These are phyloP conservation scores for Pseudobourletiella spinata DNA, from an alignment of 1,140 invertebrate species.

Conservation along the genomic window DNA sequence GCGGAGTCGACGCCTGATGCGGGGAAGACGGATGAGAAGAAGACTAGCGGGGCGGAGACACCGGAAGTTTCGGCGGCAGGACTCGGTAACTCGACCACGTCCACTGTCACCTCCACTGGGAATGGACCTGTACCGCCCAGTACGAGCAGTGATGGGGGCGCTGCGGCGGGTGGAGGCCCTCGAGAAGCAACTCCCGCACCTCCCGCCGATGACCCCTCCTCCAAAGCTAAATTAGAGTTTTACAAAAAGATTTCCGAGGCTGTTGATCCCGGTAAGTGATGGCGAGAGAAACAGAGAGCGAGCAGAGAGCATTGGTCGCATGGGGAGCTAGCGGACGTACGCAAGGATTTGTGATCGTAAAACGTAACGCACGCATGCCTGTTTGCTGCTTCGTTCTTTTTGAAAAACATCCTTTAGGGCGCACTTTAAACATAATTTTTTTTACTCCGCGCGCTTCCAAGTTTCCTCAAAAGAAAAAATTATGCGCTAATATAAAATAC, in stretches of 20 bases:
- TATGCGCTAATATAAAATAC: no score
- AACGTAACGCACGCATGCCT: no score
- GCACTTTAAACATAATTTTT: no score
- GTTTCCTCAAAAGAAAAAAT: no score
- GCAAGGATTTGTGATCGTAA: no score
- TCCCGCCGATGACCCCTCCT: neutral
- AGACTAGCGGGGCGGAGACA: neutral
- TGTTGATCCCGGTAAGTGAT: constrained; percentile 23
- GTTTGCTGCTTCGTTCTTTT: no score
- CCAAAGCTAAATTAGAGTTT: constrained; percentile 17
- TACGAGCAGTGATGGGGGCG: neutral
- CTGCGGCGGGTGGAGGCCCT: neutral
- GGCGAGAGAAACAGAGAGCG: no score
- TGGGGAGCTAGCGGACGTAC: no score
- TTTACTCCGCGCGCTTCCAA: no score
- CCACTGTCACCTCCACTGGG: neutral
- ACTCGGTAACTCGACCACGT: neutral
- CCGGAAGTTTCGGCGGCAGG: neutral
- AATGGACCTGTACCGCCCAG: neutral
- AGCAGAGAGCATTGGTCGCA: no score
- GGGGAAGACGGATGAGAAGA: neutral
- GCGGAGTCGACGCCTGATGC: neutral
- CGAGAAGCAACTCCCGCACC: neutral
- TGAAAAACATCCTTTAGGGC: no score
- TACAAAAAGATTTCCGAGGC: constrained; percentile 29